Conservation (phyloP, 2,797 vertebrate species). For the Poeciliopsis gracilis region DNA sequence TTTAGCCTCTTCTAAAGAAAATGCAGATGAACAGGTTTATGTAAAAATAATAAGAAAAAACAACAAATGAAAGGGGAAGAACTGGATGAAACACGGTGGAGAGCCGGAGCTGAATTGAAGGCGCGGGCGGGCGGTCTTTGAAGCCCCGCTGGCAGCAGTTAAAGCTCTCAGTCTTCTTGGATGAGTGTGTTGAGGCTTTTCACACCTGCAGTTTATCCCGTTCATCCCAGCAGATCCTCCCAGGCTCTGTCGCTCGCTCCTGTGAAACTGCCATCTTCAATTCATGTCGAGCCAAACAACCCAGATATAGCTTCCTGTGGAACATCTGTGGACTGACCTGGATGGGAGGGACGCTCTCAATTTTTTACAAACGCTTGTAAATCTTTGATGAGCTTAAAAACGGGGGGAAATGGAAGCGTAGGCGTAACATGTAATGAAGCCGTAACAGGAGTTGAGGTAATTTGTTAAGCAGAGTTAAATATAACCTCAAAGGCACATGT, state of each 20-base stretch:
- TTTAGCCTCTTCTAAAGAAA: not conserved
- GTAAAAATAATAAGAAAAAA: not conserved
- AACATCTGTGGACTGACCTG: conserved; percentile 15
- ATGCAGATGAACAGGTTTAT: not conserved
- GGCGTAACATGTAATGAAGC: not conserved
- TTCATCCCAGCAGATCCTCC: conserved; percentile 13
- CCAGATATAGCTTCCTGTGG: not conserved
- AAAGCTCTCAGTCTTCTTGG: conserved; percentile 4
- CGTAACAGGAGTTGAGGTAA: not conserved
- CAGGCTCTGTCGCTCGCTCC: not conserved
- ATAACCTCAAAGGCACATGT: not conserved
- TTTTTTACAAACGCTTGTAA: not conserved
- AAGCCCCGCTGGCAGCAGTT: conserved; percentile 4
- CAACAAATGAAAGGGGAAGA: not conserved
- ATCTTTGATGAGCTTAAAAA: not conserved
- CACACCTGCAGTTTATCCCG: conserved; percentile 11
- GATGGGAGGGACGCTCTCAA: not conserved
- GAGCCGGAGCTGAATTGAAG: not conserved
- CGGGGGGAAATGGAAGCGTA: not conserved
- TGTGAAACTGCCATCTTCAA: not conserved
- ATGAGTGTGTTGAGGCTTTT: conserved; percentile 1
- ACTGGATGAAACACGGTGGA: not conserved
- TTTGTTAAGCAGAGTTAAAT: not conserved
- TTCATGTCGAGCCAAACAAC: conserved; percentile 12
- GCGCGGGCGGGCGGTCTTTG: not conserved